Base-by-base conservation (phyloP, 2,888 invertebrate species). In the Blastobasis lacticolella region DNA sequence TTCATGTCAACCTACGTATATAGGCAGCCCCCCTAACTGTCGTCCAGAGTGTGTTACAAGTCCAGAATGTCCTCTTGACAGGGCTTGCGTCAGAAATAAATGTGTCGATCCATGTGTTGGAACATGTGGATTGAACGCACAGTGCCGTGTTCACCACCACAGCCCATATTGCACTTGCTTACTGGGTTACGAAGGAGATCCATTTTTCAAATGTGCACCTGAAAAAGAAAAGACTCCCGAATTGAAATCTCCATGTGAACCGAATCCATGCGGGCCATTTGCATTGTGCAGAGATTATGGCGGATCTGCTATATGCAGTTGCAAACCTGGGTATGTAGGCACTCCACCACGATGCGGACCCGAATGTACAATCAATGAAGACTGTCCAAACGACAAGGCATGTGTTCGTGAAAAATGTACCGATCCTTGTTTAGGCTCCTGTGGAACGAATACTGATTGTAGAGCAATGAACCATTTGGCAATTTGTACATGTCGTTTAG, bases 91-190 rank as follows among this genome's bases (percentile, higher is more conserved):
- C 10, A 92, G 90, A 60, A 92, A 92, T 64, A 94, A 93, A 75
- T 96, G 95, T 71, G 83, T 91, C 48, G 93, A 95, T 78, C 95
- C 95, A n/a, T 96, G 95, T 64, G 89, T 91, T 1, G 94, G 94
- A 57, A 90, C 92, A 1, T 96, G 93, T 62, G 92, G 91, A 51
- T 85, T 88, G 49, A 92, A 92, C 71, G 91, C 95, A 1, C 90
- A 93, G 67, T 95, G 95, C 68, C 89, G 91, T 51, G 91, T 93
- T 54, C 89, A 91, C 43, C 91, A 91, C 58, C 92, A 91, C 53
- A 89, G 90, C 51, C 93, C 94, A 9, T 91, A 92, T 55, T 95
- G 95, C 72, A 92, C 93, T 41, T 95, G 95, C 71, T 67, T 92
- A 45, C 73, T 89, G 51, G 92, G 91, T 57, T 95, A 91, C 66